Conservation (phyloP, 2,888 invertebrate species). For the Drosophila nr. fundita region DNA sequence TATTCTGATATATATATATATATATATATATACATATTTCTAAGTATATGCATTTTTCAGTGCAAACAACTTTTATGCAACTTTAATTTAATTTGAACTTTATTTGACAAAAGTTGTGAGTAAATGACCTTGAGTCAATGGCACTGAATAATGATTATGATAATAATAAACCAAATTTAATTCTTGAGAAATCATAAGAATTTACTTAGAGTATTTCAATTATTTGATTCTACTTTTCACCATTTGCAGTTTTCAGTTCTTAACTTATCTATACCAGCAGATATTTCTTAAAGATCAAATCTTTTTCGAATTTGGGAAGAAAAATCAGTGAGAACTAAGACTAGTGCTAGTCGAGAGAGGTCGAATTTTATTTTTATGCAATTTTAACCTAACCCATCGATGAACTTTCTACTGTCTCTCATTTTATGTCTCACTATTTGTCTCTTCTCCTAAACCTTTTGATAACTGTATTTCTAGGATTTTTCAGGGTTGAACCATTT, state of each 20-base stretch:
- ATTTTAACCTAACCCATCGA: neutral
- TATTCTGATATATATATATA: no score
- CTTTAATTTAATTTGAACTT: neutral
- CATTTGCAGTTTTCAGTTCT: neutral
- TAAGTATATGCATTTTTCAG: conserved; percentile 14
- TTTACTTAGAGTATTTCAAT: neutral
- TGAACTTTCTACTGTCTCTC: neutral
- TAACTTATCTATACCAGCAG: neutral
- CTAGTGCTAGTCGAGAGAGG: neutral
- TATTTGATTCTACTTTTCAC: neutral
- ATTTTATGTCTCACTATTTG: neutral
- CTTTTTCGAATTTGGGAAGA: neutral
- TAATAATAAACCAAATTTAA: neutral
- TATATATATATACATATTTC: neutral
- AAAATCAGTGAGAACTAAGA: neutral
- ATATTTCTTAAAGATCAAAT: neutral
- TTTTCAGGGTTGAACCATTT: neutral
- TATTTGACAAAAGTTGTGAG: neutral
- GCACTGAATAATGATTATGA: neutral
- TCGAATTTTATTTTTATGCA: neutral
- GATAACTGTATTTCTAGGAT: no score
- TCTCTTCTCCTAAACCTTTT: no score
- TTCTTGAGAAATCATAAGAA: neutral
- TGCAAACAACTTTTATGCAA: conserved; percentile 21
- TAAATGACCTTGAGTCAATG: conserved; percentile 3